Base-by-base conservation (phyloP, 2,888 invertebrate genomes). In the Drosophila mimica region DNA sequence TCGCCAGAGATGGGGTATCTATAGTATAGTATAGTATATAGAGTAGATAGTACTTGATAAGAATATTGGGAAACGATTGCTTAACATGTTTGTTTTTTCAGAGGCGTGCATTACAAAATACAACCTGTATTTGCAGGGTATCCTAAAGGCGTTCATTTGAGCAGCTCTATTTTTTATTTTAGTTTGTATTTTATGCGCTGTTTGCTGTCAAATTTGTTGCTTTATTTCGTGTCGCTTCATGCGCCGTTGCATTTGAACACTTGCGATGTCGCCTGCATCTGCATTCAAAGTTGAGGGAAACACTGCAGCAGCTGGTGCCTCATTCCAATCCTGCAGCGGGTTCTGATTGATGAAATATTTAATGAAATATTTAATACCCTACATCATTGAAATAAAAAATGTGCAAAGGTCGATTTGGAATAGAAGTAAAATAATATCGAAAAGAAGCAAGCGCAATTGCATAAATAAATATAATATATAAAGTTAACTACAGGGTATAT, bases 191-290 rank as follows among this genome's bases (percentile, higher is more conserved):
- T 72, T 65, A 56, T 58, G 60, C 54, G 51, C 70, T 66, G 66
- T 65, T 68, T 51, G 58, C 67, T 73, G 74, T 75, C 76, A 70
- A 79, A 83, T 83, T 85, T 79, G 63, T 69, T 73, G 62, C 61
- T 62, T 60, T 74, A 79, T 83, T 83, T 79, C 63, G 53, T 66
- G 76, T 76, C 62, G 66, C 81, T 88, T 89, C 81, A 89, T 85
- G 90, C 69, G 49, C 76, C 77, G 88, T 66, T 87, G 86, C 88
- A 74, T 88, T 52, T 66, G 79, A 87, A 82, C 88, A 81, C 85
- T 88, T 82, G 73, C 82, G 65, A 59, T 75, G 83, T 75, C 66
- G 73, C 59, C 61, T 67, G 60, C 72, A 82, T 73, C 75, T 76
- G 76, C 77, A 78, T 74, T 49, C 68, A 58, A 72, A 59, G 48